Conservation (phyloP, 1,140 invertebrate species). For the Drosophila pallidifrons region DNA sequence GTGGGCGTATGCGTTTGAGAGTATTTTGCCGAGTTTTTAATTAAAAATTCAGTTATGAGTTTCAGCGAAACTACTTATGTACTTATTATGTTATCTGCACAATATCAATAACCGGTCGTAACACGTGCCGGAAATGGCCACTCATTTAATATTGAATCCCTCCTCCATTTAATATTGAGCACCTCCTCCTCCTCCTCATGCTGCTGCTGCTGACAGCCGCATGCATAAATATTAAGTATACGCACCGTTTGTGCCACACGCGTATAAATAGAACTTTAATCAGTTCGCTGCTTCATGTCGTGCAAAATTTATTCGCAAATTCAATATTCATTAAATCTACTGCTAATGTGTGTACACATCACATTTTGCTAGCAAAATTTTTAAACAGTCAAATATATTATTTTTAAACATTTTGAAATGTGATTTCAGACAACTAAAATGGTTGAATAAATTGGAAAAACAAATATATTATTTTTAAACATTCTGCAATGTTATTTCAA, state of each 20-base stretch:
- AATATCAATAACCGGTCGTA: constrained; percentile 25
- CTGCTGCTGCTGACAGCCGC: not conserved
- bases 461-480: no score
- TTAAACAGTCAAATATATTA: no score
- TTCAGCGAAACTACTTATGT: constrained; percentile 26
- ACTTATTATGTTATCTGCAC: constrained; percentile 23
- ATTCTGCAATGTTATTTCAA: no score
- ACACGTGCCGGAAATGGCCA: constrained; percentile 26
- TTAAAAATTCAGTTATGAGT: constrained; percentile 38
- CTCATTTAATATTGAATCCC: constrained; percentile 4
- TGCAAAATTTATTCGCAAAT: no score
- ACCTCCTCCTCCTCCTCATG: not conserved
- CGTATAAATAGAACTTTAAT: no score
- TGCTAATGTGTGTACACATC: no score
- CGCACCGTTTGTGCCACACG: not conserved
- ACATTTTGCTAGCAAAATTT: no score
- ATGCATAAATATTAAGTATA: not conserved
- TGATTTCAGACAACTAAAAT: no score
- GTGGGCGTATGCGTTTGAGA: constrained; percentile 12
- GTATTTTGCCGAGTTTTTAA: constrained; percentile 38
- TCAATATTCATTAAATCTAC: no score
- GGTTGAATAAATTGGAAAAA: no score
- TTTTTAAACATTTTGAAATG: no score
- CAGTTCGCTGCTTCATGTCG: no score
- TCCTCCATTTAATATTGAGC: not conserved